Evolutionary conservation across 2,797 vertebrate genomes (phyloP).

Genomic region (Pterois miles): DNA sequence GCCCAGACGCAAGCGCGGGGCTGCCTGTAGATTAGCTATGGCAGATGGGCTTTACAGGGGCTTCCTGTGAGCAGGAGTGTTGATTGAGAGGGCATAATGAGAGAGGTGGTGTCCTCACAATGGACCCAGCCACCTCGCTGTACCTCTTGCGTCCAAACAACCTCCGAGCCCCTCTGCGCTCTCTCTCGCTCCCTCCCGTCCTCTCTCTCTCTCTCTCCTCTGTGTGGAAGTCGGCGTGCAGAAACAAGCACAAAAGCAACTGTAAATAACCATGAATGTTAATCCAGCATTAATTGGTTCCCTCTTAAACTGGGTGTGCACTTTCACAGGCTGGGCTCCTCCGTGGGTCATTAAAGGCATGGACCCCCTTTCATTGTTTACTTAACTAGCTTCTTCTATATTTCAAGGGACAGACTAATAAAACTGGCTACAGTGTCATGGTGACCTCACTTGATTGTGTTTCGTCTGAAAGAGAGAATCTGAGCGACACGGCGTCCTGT

Average conservation of each 20-base stretch:
- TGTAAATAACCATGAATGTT: constrained; percentile 99
- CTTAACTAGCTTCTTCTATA: constrained; percentile 79
- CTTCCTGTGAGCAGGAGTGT: constrained; percentile 99
- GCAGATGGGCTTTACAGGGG: constrained; percentile 99
- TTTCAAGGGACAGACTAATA: constrained; percentile 62
- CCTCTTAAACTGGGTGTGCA: constrained; percentile 93
- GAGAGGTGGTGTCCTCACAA: constrained; percentile 99
- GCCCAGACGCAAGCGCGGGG: constrained; percentile 95
- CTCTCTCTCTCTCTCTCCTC: constrained; percentile 35
- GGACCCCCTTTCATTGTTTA: constrained; percentile 77
- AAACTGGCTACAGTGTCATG: constrained; percentile 54
- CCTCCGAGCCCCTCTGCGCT: constrained; percentile 86
- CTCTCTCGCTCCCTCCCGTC: constrained; percentile 29
- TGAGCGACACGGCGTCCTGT: neutral
- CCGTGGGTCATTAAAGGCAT: constrained; percentile 76
- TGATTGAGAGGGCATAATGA: constrained; percentile 99
- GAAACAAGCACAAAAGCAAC: constrained; percentile 99
- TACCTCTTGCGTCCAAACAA: constrained; percentile 98
- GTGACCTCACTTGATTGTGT: constrained; percentile 46
- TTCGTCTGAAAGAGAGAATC: constrained; percentile 25
- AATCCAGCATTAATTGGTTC: constrained; percentile 99
- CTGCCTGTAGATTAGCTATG: constrained; percentile 99
- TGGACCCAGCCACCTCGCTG: constrained; percentile 97
- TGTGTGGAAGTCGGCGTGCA: constrained; percentile 93
- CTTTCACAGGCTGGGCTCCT: constrained; percentile 81